phyloP scores from a whole-genome alignment of 2,797 vertebrate genomes.

The Acanthis flammea region DNA sequence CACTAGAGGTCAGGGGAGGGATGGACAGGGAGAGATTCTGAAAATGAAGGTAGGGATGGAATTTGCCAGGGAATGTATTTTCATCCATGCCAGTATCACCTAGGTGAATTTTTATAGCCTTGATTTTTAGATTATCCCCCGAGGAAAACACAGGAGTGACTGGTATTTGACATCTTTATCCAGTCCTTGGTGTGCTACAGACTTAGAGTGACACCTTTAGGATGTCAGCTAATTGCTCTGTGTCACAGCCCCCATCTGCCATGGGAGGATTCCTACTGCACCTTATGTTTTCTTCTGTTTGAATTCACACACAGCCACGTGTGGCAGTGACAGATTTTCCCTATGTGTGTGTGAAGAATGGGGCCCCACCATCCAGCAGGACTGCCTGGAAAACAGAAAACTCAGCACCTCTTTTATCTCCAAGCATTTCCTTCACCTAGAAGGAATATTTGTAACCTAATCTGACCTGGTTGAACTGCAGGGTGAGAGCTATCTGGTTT shows the following conservation, averaged over 20 bases:
- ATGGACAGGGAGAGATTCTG: neutral
- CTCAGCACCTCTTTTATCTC: neutral
- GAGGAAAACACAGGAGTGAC: neutral
- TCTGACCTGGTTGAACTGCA: neutral
- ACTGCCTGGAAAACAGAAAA: neutral
- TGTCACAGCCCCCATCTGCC: neutral
- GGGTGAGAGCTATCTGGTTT: neutral
- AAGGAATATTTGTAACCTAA: neutral
- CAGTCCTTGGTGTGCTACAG: neutral
- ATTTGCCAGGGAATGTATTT: neutral
- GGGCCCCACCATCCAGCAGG: neutral
- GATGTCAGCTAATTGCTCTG: neutral
- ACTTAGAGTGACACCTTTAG: neutral
- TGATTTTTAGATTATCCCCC: neutral
- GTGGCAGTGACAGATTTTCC: neutral
- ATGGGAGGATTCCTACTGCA: neutral
- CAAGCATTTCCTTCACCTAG: neutral
- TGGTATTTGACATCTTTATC: neutral
- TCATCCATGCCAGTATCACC: neutral
- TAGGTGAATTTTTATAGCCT: neutral
- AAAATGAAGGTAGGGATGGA: neutral
- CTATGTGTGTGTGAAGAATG: neutral
- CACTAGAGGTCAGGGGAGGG: conserved; percentile 22
- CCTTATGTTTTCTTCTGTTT: neutral
- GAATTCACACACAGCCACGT: fast-evolving